phyloP scores from a whole-genome alignment of 2,888 invertebrate genomes.

The Himalopsyche kuldschensis region DNA sequence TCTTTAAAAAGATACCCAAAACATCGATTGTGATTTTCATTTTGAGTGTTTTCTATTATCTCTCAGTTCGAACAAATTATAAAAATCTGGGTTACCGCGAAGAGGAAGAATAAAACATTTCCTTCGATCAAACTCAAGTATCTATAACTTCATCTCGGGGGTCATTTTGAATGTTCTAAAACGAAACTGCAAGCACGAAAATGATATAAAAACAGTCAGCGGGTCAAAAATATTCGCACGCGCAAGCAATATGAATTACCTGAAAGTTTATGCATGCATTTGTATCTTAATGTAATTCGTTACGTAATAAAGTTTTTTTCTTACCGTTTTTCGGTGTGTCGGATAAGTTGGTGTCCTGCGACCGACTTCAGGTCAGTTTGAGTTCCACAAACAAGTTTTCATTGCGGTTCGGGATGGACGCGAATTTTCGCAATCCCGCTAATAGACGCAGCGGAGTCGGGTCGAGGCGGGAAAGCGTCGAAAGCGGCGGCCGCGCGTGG shows the following conservation, averaged over 20 bases:
- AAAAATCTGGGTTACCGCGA: neutral
- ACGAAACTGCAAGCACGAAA: neutral
- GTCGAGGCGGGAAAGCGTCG: constrained; percentile 8
- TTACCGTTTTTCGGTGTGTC: constrained; percentile 32
- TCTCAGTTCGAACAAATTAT: neutral
- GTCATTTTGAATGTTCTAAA: neutral
- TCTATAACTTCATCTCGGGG: neutral
- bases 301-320: constrained; percentile 32
- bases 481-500: constrained; percentile 3
- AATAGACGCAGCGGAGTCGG: constrained; percentile 18
- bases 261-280: constrained; percentile 14
- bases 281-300: constrained; percentile 26
- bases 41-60: constrained; percentile 42
- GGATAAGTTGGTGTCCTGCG: constrained; percentile 20
- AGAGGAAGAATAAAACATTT: constrained; percentile 1
- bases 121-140: neutral
- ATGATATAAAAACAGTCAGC: neutral
- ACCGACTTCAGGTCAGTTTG: constrained; percentile 31
- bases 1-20: constrained; percentile 58
- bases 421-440: constrained; percentile 17
- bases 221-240: neutral
- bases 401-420: constrained; percentile 3
- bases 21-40: constrained; percentile 60
- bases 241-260: constrained; percentile 2
- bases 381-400: constrained; percentile 17